phyloP scores from a whole-genome alignment of 2,113 vertebrate genomes.

The Thalassarche chlororhynchos region DNA sequence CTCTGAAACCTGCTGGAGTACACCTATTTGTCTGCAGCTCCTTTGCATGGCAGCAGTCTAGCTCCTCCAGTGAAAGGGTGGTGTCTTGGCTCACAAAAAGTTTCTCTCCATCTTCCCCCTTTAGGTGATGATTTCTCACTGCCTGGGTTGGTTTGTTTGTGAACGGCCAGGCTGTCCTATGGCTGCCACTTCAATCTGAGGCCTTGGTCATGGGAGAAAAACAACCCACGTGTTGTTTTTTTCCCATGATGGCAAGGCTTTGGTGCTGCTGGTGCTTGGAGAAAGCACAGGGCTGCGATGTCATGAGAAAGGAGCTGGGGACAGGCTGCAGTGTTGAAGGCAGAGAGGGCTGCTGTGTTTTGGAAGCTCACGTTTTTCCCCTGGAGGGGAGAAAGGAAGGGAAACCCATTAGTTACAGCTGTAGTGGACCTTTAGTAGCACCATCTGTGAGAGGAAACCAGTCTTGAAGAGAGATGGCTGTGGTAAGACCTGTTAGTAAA shows the following conservation, averaged over 20 bases:
- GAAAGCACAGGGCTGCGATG: background rate
- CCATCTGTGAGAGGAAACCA: background rate
- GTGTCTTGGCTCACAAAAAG: background rate
- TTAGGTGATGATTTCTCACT: background rate
- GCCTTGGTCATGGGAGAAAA: background rate
- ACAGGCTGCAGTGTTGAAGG: fast-evolving
- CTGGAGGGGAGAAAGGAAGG: too few relatives aligned
- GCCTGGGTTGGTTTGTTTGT: background rate
- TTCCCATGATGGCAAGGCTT: too few relatives aligned
- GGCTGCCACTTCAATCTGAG: background rate
- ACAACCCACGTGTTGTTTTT: background rate
- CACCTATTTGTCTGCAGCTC: background rate
- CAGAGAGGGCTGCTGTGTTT: background rate
- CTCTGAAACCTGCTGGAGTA: background rate
- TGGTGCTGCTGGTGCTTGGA: background rate
- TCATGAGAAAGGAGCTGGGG: background rate
- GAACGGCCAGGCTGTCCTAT: background rate
- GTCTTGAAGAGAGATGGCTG: background rate
- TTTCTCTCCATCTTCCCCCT: background rate
- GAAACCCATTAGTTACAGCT: background rate
- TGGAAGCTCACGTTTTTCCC: fast-evolving
- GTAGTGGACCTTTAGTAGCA: background rate
- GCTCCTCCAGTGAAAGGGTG: background rate
- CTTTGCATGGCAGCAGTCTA: background rate
- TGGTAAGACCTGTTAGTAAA: background rate